phyloP scores from a whole-genome alignment of 2,888 invertebrate species.

The Sesamia inferens region DNA sequence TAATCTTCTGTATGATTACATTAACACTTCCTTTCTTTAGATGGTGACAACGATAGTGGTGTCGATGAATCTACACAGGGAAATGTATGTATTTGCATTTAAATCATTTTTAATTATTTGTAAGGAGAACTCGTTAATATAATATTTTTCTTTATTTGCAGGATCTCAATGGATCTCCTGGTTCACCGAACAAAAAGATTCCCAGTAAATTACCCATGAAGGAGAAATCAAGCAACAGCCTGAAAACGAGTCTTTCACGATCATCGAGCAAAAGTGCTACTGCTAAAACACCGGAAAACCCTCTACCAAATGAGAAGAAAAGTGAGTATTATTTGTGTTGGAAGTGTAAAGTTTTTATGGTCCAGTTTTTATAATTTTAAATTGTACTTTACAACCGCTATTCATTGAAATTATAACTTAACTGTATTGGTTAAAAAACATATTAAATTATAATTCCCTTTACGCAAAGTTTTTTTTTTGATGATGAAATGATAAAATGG shows the following conservation, averaged over 20 bases:
- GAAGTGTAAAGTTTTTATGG: neutral
- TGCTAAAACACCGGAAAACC: slow-evolving; percentile 93
- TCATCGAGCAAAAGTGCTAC: slow-evolving; percentile 91
- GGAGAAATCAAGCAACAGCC: slow-evolving; percentile 85
- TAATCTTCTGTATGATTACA: neutral
- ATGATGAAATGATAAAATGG: too few species aligned
- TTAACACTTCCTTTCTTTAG: slow-evolving; percentile 86
- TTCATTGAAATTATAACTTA: slow-evolving; percentile 28
- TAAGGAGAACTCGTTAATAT: neutral
- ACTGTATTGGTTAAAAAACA: slow-evolving; percentile 27
- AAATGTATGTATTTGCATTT: slow-evolving; percentile 90
- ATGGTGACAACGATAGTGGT: slow-evolving; percentile 95
- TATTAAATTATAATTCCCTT: slow-evolving; percentile 20
- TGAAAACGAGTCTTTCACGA: slow-evolving; percentile 88
- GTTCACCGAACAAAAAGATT: slow-evolving; percentile 94
- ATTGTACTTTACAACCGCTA: slow-evolving; percentile 26
- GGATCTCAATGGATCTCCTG: slow-evolving; percentile 92
- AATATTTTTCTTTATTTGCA: slow-evolving; percentile 65
- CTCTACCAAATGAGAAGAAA: slow-evolving; percentile 91
- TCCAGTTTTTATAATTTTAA: neutral
- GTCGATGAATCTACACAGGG: slow-evolving; percentile 95
- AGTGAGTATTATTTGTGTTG: slow-evolving; percentile 87
- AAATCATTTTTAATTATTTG: neutral
- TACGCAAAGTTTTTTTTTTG: too few species aligned
- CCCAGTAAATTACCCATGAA: slow-evolving; percentile 89